Conservation (phyloP, 2,888 invertebrate species). For the Agriopis marginaria region DNA sequence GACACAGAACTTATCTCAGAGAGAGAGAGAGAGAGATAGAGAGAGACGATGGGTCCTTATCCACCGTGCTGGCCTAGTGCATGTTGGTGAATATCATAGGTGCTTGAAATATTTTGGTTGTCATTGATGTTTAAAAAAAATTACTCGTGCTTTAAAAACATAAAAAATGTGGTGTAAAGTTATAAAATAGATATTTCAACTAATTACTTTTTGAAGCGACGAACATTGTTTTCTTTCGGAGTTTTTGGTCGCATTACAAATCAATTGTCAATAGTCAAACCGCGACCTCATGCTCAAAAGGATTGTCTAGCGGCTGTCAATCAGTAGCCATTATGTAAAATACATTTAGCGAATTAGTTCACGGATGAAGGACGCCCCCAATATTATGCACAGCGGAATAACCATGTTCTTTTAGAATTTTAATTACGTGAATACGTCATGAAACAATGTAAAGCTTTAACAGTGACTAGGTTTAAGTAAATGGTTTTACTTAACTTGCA, state of each 20-base stretch:
- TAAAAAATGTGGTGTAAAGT: not conserved
- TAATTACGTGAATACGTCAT: slow-evolving; percentile 50
- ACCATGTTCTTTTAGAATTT: slow-evolving; percentile 59
- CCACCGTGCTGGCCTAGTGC: too few species aligned
- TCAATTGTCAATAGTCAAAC: slow-evolving; percentile 7
- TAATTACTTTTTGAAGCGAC: not conserved
- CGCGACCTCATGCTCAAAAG: slow-evolving; percentile 14
- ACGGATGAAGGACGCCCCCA: slow-evolving; percentile 62
- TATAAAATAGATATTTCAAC: not conserved
- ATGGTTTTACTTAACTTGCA: too few species aligned
- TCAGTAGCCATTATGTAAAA: slow-evolving; percentile 51
- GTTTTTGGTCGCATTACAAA: slow-evolving; percentile 2
- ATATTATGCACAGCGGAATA: slow-evolving; percentile 64
- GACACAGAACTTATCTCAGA: too few species aligned
- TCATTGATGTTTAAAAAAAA: too few species aligned
- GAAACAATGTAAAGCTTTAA: not conserved
- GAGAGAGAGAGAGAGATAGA: too few species aligned
- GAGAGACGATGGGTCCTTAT: too few species aligned
- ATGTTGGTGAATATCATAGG: too few species aligned
- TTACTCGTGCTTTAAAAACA: too few species aligned
- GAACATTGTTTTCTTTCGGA: not conserved
- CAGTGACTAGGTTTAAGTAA: slow-evolving; percentile 1
- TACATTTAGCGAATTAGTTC: slow-evolving; percentile 55
- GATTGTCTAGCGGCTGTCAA: slow-evolving; percentile 31
- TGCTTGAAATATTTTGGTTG: too few species aligned